Evolutionary conservation across 2,113 vertebrate species (phyloP), one percentile per base, ranked within the genome.

Genomic region (Saccopteryx leptura): DNA sequence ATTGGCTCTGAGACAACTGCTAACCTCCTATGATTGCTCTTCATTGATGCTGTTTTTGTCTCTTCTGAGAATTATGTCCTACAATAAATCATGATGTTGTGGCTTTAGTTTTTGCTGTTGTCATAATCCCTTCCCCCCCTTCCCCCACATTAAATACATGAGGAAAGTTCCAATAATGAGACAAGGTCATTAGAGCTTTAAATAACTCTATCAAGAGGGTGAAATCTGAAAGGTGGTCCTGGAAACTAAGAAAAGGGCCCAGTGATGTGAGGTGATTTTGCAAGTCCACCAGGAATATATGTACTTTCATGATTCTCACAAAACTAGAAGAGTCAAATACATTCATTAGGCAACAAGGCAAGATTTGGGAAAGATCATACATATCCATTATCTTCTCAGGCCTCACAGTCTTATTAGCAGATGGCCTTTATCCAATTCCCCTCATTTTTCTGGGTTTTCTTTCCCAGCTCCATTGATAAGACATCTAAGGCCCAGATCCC

Each of bases 31-130:
- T 48, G 85, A 88, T 61, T 78, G 85, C 33, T 94, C 78, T 86
- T 85, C 81, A 88, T 60, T 78, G 95, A 86, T 33, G 68, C 78
- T 86, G 24, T 50, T 92, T 89, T 88, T 82, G 61, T 81, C 63
- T 96, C 88, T 91, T 83, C 78, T 75, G 78, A 96, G 89, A 86
- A 96, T 78, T 39, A 50, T 9, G 18, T 72, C 54, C 88, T 79
- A 21, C 33, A 86, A 94, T 95, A 92, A 97, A 96, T 91, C 91
- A 92, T 31, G 26, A 56, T 52, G 3, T 17, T 96, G 54, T 9
- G 76, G 68, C 75, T 91, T 95, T 58, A 54, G 58, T 31, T 95
- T 94, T 81, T 26, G 31, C 28, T 93, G 48, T 21, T 75, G 54
- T 61, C 71, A 33, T 52, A 19, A 60, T 74, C 15, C 17, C 39